Evolutionary conservation across 2,888 invertebrate genomes (phyloP).

Genomic region (Amphipyra berbera): DNA sequence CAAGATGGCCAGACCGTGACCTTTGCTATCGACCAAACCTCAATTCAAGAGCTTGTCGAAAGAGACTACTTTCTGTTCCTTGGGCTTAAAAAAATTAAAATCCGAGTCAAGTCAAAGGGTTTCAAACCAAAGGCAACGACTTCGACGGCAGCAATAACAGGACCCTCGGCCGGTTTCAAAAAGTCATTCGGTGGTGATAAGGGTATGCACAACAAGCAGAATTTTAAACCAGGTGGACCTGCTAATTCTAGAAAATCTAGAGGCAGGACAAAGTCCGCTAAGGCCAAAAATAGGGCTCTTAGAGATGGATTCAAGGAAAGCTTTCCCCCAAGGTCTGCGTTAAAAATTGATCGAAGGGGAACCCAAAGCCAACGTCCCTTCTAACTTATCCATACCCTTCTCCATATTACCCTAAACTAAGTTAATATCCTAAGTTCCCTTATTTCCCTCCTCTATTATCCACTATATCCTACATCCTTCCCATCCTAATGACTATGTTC

Average conservation of each 20-base stretch:
- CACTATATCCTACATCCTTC: too few species aligned
- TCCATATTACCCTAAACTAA: background rate
- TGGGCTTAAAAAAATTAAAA: constrained; percentile 28
- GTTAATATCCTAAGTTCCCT: background rate
- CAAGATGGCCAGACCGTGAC: constrained; percentile 16
- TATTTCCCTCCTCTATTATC: background rate
- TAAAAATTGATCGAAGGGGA: too few species aligned
- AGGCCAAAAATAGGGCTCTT: background rate
- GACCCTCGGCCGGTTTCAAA: background rate
- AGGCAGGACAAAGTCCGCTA: background rate
- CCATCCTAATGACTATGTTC: too few species aligned
- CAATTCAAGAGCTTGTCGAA: constrained; percentile 20
- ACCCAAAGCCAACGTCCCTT: background rate
- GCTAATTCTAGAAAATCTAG: background rate
- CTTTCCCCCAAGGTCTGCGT: too few species aligned
- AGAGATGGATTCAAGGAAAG: background rate
- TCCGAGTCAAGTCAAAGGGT: constrained; percentile 4
- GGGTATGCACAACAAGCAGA: background rate
- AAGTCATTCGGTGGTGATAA: background rate
- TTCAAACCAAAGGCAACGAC: background rate
- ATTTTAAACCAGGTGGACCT: background rate
- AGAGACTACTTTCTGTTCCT: constrained; percentile 14
- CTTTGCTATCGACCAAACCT: constrained; percentile 10
- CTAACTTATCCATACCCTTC: background rate
- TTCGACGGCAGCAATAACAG: background rate